Percentiles rank a stretch among this genome's conserved stretches.
These are phyloP conservation scores for Paralinhomoeus sp. DNA, from an alignment of 2,888 invertebrate species.

Conservation along the genomic window DNA sequence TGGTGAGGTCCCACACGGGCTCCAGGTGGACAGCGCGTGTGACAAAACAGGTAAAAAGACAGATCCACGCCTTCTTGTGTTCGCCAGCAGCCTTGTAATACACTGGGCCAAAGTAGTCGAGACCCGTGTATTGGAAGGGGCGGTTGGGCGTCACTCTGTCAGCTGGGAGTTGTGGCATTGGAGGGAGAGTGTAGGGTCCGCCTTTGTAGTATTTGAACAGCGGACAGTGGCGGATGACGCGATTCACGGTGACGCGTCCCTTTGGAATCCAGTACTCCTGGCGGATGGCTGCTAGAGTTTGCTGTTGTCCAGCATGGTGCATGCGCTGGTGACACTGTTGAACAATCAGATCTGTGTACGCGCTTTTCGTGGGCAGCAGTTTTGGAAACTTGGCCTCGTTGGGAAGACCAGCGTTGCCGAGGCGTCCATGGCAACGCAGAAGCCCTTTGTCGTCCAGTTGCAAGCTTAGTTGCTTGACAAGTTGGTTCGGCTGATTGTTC, in stretches of 20 bases:
- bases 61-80: conserved; percentile 14
- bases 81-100: conserved; percentile 11
- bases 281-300: neutral
- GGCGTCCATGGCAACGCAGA: neutral
- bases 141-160: neutral
- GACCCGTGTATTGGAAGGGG: neutral
- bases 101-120: neutral
- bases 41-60: conserved; percentile 24
- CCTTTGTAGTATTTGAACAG: neutral
- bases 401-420: neutral
- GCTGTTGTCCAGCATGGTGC: neutral
- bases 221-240: neutral
- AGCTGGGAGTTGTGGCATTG: neutral
- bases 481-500: too few species aligned
- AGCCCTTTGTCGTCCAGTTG: neutral
- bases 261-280: neutral
- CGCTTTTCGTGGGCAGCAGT: neutral
- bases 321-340: too few species aligned
- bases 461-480: neutral
- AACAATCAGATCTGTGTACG: neutral
- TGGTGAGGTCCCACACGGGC: conserved; percentile 14
- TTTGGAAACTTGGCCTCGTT: neutral
- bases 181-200: neutral
- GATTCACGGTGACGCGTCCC: neutral
- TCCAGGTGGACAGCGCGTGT: conserved; percentile 24